phyloP scores from a whole-genome alignment of 2,888 invertebrate genomes.

The Acanthosoma haemorrhoidale region DNA sequence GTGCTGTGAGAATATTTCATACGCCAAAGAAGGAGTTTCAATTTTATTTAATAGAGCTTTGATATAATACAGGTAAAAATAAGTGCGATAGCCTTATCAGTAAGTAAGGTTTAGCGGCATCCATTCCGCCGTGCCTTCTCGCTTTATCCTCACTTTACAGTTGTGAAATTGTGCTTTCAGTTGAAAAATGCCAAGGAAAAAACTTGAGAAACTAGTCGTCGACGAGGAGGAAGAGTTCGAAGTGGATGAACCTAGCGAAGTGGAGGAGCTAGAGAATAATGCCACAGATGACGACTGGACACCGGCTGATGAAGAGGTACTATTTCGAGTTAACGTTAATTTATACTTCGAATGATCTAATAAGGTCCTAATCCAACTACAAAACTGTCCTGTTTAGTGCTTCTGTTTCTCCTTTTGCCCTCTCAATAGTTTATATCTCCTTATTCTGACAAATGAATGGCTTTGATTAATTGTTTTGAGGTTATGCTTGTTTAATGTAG shows the following conservation, averaged over 20 bases:
- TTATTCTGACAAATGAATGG: no score
- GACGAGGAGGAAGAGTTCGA: slow-evolving; percentile 36
- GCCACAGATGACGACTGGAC: slow-evolving; percentile 30
- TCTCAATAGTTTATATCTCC: no score
- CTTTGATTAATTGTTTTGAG: not conserved
- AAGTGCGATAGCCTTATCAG: slow-evolving; percentile 16
- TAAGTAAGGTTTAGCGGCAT: slow-evolving; percentile 19
- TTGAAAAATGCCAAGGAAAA: slow-evolving; percentile 22
- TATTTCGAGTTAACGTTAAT: no score
- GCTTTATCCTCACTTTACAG: not conserved
- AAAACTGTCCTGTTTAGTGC: no score
- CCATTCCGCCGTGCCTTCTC: slow-evolving; percentile 11
- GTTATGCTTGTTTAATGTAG: slow-evolving; percentile 9
- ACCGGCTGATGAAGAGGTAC: slow-evolving; percentile 27
- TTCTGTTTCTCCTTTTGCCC: no score
- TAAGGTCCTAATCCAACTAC: no score
- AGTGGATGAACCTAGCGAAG: slow-evolving; percentile 35
- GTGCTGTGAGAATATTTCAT: not conserved
- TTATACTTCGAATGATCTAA: no score
- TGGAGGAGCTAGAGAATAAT: slow-evolving; percentile 32
- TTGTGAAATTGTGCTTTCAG: slow-evolving; percentile 19
- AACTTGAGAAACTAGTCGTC: slow-evolving; percentile 21
- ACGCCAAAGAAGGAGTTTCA: not conserved
- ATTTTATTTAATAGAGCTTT: not conserved
- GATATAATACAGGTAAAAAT: not conserved